phyloP scores from a whole-genome alignment of 2,113 vertebrate genomes.

The Psettodes erumei region DNA sequence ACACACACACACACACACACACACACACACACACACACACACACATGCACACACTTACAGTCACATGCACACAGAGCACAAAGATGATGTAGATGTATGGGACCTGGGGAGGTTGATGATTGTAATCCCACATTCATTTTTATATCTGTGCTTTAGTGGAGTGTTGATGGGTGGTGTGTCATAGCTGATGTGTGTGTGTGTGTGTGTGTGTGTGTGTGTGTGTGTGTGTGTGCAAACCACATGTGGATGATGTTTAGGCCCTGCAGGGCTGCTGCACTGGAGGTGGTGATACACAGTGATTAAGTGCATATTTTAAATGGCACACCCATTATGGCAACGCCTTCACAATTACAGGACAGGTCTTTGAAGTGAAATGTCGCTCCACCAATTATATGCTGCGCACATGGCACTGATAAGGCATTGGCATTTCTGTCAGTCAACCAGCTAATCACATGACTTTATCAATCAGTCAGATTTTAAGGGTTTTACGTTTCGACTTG shows the following conservation, averaged over 20 bases:
- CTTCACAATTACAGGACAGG: slow-evolving; percentile 56
- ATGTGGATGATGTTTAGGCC: slow-evolving; percentile 27
- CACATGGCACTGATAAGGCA: slow-evolving; percentile 53
- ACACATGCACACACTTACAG: slow-evolving; percentile 30
- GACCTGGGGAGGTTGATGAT: slow-evolving; percentile 51
- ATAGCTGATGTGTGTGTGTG: slow-evolving; percentile 20
- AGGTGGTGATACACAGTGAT: slow-evolving; percentile 52
- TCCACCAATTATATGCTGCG: slow-evolving; percentile 52
- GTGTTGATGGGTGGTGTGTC: slow-evolving; percentile 34
- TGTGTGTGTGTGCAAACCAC: background rate
- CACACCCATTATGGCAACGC: slow-evolving; percentile 61
- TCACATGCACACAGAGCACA: slow-evolving; percentile 14
- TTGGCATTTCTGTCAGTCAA: slow-evolving; percentile 66
- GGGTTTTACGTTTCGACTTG: slow-evolving; percentile 37
- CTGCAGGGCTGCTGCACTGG: slow-evolving; percentile 19
- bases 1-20: slow-evolving; percentile 30
- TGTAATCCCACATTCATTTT: slow-evolving; percentile 48
- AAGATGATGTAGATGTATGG: slow-evolving; percentile 49
- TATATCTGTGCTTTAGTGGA: slow-evolving; percentile 39
- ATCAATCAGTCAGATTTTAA: slow-evolving; percentile 52
- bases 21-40: slow-evolving; percentile 28
- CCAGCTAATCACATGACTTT: slow-evolving; percentile 21
- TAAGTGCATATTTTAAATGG: slow-evolving; percentile 61
- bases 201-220: slow-evolving; percentile 20
- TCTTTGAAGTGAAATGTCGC: slow-evolving; percentile 75